Evolutionary conservation across 92 coral and sea anemone genomes (phyloP).

Genomic region (Micromussa lordhowensis): DNA sequence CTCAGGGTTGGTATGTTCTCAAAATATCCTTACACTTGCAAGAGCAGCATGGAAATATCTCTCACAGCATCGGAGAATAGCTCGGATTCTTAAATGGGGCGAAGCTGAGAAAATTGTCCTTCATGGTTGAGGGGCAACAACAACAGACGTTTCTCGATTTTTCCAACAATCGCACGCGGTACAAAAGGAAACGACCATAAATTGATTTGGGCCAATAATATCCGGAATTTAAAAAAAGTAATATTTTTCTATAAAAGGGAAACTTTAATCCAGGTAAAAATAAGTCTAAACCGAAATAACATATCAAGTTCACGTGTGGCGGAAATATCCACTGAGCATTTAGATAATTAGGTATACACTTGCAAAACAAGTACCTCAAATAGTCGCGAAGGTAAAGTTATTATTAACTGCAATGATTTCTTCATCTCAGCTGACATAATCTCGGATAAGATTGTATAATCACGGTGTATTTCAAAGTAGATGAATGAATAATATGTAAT

Average conservation of each 20-base stretch:
- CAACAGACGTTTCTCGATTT: background rate
- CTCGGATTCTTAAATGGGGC: background rate
- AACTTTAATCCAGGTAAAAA: background rate
- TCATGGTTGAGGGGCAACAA: background rate
- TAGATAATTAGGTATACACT: background rate
- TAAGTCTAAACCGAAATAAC: background rate
- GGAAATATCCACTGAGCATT: too few species aligned
- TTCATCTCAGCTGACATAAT: background rate
- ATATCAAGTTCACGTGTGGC: background rate
- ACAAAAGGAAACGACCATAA: background rate
- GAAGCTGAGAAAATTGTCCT: conserved; percentile 14
- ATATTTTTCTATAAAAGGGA: background rate
- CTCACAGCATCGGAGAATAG: background rate
- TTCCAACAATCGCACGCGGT: background rate
- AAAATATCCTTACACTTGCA: background rate
- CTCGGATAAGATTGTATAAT: background rate
- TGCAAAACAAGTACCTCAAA: background rate
- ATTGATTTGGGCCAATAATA: background rate
- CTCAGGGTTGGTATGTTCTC: background rate
- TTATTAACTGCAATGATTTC: too few species aligned
- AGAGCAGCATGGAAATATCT: background rate
- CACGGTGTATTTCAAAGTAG: background rate
- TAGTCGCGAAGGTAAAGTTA: background rate
- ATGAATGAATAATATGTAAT: background rate
- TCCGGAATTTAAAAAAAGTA: background rate